Conservation (phyloP, 2,797 vertebrate genomes). For the Myioborus miniatus region DNA sequence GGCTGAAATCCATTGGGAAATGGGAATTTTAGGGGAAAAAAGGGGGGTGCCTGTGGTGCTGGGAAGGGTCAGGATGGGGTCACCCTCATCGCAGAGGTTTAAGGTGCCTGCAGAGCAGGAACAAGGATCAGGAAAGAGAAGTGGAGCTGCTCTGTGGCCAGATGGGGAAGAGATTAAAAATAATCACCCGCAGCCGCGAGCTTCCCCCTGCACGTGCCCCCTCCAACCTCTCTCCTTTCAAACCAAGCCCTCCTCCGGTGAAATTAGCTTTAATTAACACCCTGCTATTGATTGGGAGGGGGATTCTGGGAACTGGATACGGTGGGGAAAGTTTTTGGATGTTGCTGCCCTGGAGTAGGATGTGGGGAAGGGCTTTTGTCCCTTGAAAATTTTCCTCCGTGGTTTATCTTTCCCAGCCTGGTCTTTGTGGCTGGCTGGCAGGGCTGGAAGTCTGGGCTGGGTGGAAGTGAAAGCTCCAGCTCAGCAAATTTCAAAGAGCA, state of each 20-base stretch:
- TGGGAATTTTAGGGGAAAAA: fast-evolving
- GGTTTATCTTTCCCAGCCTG: background rate
- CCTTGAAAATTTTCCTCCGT: background rate
- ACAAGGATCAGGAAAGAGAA: background rate
- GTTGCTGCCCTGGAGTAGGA: fast-evolving
- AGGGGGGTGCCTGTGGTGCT: background rate
- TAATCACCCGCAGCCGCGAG: fast-evolving
- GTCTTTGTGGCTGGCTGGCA: background rate
- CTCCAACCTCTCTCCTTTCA: background rate
- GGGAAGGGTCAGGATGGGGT: background rate
- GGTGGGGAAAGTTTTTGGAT: background rate
- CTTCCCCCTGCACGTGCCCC: background rate
- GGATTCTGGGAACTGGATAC: background rate
- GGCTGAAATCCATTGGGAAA: background rate
- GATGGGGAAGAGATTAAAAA: background rate
- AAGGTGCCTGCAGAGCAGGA: background rate
- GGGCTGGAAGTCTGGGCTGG: background rate
- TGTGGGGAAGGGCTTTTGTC: background rate
- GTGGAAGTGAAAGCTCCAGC: background rate
- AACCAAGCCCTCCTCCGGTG: background rate
- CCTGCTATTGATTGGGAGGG: background rate
- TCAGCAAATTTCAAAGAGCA: background rate
- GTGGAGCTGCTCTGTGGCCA: background rate
- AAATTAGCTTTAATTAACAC: background rate
- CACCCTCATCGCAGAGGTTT: background rate